Evolutionary conservation across 2,888 invertebrate genomes (phyloP).

Genomic region (Drosophila neonasuta): DNA sequence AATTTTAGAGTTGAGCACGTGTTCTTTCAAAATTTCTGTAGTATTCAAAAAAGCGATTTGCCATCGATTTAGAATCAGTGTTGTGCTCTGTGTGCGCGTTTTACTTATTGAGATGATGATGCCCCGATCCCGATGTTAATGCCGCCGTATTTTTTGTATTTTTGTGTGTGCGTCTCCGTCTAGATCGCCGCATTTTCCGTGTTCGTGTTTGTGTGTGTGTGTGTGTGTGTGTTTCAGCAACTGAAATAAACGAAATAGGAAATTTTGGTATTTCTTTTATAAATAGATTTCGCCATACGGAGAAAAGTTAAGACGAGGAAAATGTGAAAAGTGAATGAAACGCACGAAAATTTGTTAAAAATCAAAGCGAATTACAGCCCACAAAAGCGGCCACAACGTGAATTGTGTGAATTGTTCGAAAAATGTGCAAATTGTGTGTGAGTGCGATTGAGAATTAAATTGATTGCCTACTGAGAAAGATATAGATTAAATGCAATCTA

Average conservation of each 20-base stretch:
- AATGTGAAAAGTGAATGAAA: conserved; percentile 73
- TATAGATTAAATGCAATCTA: conserved; percentile 25
- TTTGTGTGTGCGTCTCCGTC: conserved; percentile 52
- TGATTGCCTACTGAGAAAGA: conserved; percentile 1
- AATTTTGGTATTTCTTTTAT: conserved; percentile 77
- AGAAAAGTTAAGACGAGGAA: conserved; percentile 60
- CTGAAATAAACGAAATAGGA: conserved; percentile 78
- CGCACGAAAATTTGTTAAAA: conserved; percentile 61
- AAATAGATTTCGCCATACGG: conserved; percentile 80
- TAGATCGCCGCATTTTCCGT: conserved; percentile 15
- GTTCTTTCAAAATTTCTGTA: background rate
- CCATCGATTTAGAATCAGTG: conserved; percentile 43
- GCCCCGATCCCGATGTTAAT: conserved; percentile 59
- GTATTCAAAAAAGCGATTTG: background rate
- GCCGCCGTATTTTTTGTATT: conserved; percentile 46
- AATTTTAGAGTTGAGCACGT: conserved; percentile 5
- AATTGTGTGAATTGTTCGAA: conserved; percentile 8
- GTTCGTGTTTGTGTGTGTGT: too few relatives aligned
- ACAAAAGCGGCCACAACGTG: conserved; percentile 6
- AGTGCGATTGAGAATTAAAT: conserved; percentile 9
- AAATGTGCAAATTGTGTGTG: conserved; percentile 17
- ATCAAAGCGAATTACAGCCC: conserved; percentile 38
- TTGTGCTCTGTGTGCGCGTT: conserved; percentile 56
- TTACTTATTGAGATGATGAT: conserved; percentile 67
- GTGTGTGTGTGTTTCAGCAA: conserved; percentile 56